Evolutionary conservation across 92 coral and sea anemone genomes (phyloP).

Genomic region (Galaxea fascicularis): DNA sequence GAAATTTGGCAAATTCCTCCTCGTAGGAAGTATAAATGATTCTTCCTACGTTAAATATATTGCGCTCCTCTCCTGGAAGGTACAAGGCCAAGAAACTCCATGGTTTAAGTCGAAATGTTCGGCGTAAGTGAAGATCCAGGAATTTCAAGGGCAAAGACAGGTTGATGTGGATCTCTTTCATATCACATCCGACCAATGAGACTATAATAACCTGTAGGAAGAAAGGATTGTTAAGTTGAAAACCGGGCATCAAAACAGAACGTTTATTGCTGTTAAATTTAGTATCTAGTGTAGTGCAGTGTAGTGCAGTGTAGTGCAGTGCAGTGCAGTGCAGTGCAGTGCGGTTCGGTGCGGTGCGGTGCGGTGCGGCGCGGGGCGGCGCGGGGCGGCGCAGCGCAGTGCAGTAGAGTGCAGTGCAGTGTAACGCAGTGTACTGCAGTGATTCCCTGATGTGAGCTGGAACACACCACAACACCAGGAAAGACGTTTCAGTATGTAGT

Average conservation of each 20-base stretch:
- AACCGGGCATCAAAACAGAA: neutral
- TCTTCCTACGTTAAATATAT: conserved; percentile 49
- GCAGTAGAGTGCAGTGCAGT: too few species aligned
- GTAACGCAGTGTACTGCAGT: too few species aligned
- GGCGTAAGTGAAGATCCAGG: conserved; percentile 62
- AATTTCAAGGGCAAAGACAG: conserved; percentile 39
- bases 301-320: too few species aligned
- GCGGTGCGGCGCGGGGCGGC: too few species aligned
- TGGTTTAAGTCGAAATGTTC: conserved; percentile 53
- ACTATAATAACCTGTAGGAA: conserved; percentile 52
- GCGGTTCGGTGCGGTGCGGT: too few species aligned
- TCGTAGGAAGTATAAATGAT: conserved; percentile 55
- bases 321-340: too few species aligned
- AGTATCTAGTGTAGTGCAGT: too few species aligned
- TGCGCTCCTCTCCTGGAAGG: conserved; percentile 43
- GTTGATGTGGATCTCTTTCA: conserved; percentile 52
- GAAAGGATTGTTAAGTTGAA: neutral
- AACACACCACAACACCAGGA: too few species aligned
- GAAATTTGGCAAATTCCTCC: conserved; percentile 59
- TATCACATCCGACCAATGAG: conserved; percentile 51
- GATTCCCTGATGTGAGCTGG: too few species aligned
- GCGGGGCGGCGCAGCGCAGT: too few species aligned
- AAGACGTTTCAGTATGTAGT: too few species aligned
- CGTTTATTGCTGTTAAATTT: neutral
- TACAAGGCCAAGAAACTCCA: conserved; percentile 54